Evolutionary conservation across 2,888 invertebrate genomes (phyloP).

Genomic region (Ectobius pallidus): DNA sequence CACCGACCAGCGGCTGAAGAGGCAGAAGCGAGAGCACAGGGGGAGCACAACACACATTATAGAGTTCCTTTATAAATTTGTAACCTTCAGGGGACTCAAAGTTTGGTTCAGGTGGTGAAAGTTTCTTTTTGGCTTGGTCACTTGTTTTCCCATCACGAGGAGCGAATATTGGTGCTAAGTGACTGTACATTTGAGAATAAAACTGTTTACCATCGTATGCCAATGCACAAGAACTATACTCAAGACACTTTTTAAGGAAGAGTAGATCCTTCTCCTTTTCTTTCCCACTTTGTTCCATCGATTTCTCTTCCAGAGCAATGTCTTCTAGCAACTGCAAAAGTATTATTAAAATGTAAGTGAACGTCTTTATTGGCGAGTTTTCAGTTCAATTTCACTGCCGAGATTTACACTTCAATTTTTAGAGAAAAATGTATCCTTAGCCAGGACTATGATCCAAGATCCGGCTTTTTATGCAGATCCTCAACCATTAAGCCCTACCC

Average conservation of each 20-base stretch:
- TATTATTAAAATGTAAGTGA: too few species aligned
- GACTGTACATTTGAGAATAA: conserved; percentile 69
- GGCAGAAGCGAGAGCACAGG: conserved; percentile 68
- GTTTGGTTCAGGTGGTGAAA: conserved; percentile 8
- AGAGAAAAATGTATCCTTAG: too few species aligned
- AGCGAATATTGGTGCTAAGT: conserved; percentile 47
- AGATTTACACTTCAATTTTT: too few species aligned
- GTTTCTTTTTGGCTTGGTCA: conserved; percentile 1
- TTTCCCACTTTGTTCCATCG: conserved; percentile 45
- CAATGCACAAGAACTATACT: conserved; percentile 72
- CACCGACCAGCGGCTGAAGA: conserved; percentile 53
- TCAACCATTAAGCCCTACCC: too few species aligned
- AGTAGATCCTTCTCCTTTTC: conserved; percentile 57
- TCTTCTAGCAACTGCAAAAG: conserved; percentile 70
- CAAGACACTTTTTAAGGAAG: conserved; percentile 71
- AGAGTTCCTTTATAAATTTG: conserved; percentile 54
- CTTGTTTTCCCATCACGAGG: background rate
- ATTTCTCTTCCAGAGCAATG: conserved; percentile 60
- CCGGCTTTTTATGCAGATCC: too few species aligned
- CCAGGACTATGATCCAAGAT: too few species aligned
- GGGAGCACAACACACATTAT: conserved; percentile 59
- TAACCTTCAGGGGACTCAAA: conserved; percentile 48
- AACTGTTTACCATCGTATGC: conserved; percentile 84
- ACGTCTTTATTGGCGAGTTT: too few species aligned
- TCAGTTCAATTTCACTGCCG: too few species aligned